Conservation (phyloP, 2,888 invertebrate species). For the Lycia hirtaria region DNA sequence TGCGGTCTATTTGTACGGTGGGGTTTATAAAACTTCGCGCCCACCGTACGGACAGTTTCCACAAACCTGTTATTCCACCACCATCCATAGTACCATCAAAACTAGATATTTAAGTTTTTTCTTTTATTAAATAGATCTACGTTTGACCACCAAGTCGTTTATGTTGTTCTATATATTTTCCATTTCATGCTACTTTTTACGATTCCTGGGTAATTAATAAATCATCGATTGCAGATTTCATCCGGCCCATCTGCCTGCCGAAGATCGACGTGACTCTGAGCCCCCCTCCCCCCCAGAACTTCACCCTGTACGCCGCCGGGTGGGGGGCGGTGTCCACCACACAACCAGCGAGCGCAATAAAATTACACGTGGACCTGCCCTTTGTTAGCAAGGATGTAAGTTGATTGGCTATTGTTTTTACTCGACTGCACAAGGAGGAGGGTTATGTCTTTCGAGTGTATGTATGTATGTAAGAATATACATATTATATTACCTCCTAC, state of each 20-base stretch:
- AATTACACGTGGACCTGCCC: constrained; percentile 55
- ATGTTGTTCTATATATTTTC: not conserved
- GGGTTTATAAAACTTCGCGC: no score
- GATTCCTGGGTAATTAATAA: no score
- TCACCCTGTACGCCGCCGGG: constrained; percentile 67
- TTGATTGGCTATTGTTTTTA: not conserved
- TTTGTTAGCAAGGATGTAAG: constrained; percentile 46
- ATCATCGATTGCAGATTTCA: constrained; percentile 63
- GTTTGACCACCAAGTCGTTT: not conserved
- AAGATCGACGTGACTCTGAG: constrained; percentile 47
- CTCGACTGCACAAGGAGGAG: no score
- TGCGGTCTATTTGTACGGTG: no score
- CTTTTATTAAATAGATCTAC: no score
- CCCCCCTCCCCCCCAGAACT: constrained; percentile 32
- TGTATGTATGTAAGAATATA: no score
- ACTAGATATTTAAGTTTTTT: no score
- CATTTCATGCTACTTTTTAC: not conserved
- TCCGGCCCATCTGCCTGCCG: constrained; percentile 72
- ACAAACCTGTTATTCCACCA: no score
- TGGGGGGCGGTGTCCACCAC: constrained; percentile 80
- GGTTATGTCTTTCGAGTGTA: no score
- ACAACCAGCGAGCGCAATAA: constrained; percentile 49
- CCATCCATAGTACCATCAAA: no score
- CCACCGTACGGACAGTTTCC: no score
- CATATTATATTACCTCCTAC: no score